Base-by-base conservation (phyloP, 2,113 vertebrate species). In the Hypocryptadius cinnamomeus region DNA sequence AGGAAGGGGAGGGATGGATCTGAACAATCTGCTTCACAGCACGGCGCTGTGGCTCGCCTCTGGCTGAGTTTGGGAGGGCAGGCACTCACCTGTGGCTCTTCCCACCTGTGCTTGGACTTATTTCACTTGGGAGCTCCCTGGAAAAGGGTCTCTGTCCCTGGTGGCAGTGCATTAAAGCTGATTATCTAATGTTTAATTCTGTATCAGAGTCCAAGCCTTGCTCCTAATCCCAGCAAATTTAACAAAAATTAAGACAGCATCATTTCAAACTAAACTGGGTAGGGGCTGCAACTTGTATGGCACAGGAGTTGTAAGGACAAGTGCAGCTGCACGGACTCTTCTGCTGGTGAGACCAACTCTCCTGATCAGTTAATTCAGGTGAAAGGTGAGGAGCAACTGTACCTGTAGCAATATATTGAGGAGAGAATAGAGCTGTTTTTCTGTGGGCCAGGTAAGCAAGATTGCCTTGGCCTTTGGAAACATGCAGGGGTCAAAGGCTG, bases 1-100 rank as follows among this genome's bases (percentile, higher is more conserved):
- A 8, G 5, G 1, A 3, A 30, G 51, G 56, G 21, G 44, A 33
- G 0, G 1, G 16, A 11, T 10, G 18, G 30, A 9, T 71, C 63
- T 22, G 27, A 72, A n/a, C 21, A 15, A 5, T 5, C n/a, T 51
- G 33, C 6, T 27, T 22, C 24, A 5, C 6, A 3, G 18, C 53
- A 60, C 61, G 28, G 28, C 6, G 1, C 15, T 4, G 0, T 5
- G 27, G 19, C 22, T 73, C 48, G 83, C 27, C 69, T 70, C 22
- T 31, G 79, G 5, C 48, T 24, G 12, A 19, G 30, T 16, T 31
- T 11, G 18, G 23, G 51, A 74, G 21, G 11, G 5, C 66, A 28
- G 42, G 4, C 24, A 10, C 23, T 25, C 11, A 13, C 23, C 64
- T 56, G 65, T 61, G 19, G 59, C 31, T 44, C 25, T 51, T 37